These are phyloP conservation scores for Hyles vespertilio DNA, from an alignment of 1,140 invertebrate species.

Conservation along the genomic window DNA sequence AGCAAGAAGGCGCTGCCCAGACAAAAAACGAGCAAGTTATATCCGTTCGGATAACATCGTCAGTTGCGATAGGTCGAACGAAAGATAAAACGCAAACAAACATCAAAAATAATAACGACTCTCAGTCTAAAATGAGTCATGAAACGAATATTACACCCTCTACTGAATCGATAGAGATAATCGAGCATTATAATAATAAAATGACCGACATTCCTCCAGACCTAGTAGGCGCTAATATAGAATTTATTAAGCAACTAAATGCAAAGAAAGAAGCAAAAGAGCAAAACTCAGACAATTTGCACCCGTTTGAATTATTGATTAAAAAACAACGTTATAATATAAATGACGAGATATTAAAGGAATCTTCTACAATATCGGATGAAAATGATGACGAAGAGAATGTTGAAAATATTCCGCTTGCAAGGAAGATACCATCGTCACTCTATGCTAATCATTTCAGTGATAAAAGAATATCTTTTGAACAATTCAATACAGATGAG, in stretches of 20 bases:
- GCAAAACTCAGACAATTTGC: conserved; percentile 36
- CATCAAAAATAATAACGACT: neutral
- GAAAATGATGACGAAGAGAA: conserved; percentile 13
- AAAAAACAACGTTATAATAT: conserved; percentile 10
- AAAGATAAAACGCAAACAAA: conserved; percentile 26
- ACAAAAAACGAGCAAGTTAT: conserved; percentile 59
- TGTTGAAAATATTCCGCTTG: conserved; percentile 14
- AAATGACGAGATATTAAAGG: conserved; percentile 9
- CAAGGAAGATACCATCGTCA: conserved; percentile 18
- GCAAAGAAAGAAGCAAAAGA: conserved; percentile 53
- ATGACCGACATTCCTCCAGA: conserved; percentile 38
- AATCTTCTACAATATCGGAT: conserved; percentile 7
- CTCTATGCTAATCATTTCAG: conserved; percentile 10
- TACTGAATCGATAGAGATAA: no score
- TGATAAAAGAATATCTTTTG: neutral
- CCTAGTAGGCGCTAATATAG: conserved; percentile 59
- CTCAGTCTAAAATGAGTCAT: neutral
- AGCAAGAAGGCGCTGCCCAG: conserved; percentile 30
- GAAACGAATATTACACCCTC: neutral
- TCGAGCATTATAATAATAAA: neutral
- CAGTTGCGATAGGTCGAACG: conserved; percentile 63
- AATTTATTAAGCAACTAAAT: conserved; percentile 63
- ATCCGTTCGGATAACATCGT: conserved; percentile 72
- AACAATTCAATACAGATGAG: no score
- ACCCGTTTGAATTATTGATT: conserved; percentile 32